phyloP scores from a whole-genome alignment of 2,797 vertebrate genomes.

The Leptatherina wallacei region DNA sequence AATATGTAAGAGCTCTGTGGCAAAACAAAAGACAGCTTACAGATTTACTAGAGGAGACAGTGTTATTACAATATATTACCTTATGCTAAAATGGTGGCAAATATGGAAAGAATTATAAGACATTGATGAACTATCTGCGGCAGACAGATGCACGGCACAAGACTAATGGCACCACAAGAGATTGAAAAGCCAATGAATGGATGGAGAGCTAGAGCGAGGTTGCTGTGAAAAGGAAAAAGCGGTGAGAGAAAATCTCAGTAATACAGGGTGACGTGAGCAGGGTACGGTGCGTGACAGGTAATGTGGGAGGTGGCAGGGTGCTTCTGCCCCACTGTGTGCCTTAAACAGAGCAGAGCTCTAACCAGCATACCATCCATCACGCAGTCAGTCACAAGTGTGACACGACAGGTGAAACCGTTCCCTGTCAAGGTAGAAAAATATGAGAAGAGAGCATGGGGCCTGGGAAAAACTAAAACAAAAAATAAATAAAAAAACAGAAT shows the following conservation, averaged over 20 bases:
- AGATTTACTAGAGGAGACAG: slow-evolving; percentile 7
- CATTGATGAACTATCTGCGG: slow-evolving; percentile 29
- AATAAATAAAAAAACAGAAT: slow-evolving; percentile 10
- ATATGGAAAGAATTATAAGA: slow-evolving; percentile 22
- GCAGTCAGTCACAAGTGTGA: slow-evolving; percentile 72
- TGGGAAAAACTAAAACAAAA: slow-evolving; percentile 28
- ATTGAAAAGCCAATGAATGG: slow-evolving; percentile 39
- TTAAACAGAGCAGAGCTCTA: slow-evolving; percentile 70
- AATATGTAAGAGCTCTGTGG: slow-evolving; percentile 1
- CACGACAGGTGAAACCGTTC: slow-evolving; percentile 70
- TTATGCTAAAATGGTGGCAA: slow-evolving; percentile 20
- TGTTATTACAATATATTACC: slow-evolving; percentile 20
- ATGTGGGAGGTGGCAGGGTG: slow-evolving; percentile 56
- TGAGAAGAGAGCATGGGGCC: slow-evolving; percentile 29
- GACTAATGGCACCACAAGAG: slow-evolving; percentile 25
- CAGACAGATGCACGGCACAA: slow-evolving; percentile 27
- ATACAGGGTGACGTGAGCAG: slow-evolving; percentile 58
- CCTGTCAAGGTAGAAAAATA: slow-evolving; percentile 65
- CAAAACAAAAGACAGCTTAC: slow-evolving; percentile 3
- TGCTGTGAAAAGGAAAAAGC: slow-evolving; percentile 21
- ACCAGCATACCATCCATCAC: slow-evolving; percentile 74
- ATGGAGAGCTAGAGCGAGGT: slow-evolving; percentile 18
- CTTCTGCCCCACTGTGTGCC: slow-evolving; percentile 51
- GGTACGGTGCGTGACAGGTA: slow-evolving; percentile 63
- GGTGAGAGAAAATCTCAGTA: slow-evolving; percentile 40